A percentile compares a stretch with the other conserved stretches of the same genome.
Evolutionary conservation across 92 coral and sea anemone species (phyloP).

Genomic region (Siderastrea radians): DNA sequence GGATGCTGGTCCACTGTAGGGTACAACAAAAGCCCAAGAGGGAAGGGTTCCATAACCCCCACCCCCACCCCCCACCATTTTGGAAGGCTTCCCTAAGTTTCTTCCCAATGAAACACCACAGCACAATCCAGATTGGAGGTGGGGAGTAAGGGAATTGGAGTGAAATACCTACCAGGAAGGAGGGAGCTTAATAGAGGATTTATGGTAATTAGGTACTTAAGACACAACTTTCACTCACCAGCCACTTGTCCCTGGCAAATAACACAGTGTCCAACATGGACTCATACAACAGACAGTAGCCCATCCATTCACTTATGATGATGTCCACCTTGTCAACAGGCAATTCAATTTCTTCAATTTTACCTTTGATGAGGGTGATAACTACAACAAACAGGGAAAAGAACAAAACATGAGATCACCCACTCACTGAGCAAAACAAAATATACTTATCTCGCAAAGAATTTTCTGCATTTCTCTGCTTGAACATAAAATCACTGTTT

Average conservation of each 20-base stretch:
- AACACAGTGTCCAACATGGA: conserved; percentile 99
- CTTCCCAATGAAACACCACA: no score
- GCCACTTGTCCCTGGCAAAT: conserved; percentile 99
- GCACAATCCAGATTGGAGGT: no score
- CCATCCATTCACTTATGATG: conserved; percentile 99
- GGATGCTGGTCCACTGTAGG: no score
- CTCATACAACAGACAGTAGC: conserved; percentile 95
- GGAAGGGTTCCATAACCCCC: no score
- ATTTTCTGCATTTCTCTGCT: neutral
- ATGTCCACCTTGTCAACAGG: conserved; percentile 97
- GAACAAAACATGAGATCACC: neutral
- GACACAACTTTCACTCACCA: conserved; percentile 72
- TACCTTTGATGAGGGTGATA: conserved; percentile 92
- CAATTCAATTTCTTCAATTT: conserved; percentile 87
- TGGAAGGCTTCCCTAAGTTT: no score
- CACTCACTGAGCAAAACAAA: neutral
- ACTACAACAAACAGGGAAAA: conserved; percentile 50
- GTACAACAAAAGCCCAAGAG: no score
- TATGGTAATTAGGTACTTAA: neutral
- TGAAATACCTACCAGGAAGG: no score
- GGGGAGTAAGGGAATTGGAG: no score
- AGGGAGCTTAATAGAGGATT: no score
- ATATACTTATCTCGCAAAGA: neutral
- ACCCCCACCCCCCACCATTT: no score
- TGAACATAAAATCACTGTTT: no score